These are phyloP conservation scores for Heloderma charlesbogerti DNA, from an alignment of 2,113 vertebrate species.

Conservation along the genomic window DNA sequence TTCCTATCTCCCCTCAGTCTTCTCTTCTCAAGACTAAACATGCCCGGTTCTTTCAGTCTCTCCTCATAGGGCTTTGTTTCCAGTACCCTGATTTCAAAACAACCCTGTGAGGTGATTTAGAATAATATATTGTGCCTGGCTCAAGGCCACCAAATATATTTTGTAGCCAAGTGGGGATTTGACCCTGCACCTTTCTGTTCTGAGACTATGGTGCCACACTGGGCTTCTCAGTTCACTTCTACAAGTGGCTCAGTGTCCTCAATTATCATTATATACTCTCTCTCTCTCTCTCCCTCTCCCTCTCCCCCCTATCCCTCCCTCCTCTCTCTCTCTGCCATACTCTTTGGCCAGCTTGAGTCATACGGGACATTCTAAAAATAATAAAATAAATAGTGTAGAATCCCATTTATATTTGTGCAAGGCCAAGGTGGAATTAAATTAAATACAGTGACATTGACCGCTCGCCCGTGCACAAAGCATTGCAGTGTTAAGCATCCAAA, in stretches of 20 bases:
- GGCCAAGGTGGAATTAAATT: slow-evolving; percentile 19
- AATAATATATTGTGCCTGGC: too few relatives aligned
- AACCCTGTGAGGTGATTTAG: too few relatives aligned
- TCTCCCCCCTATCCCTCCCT: too few relatives aligned
- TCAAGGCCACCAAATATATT: too few relatives aligned
- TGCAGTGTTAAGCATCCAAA: background rate
- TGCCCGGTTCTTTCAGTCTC: too few relatives aligned
- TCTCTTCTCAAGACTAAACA: too few relatives aligned
- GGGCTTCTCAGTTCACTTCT: background rate
- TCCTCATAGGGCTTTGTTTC: too few relatives aligned
- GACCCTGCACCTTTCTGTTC: background rate
- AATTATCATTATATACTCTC: background rate
- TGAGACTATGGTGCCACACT: background rate
- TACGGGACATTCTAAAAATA: background rate
- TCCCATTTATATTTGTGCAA: background rate
- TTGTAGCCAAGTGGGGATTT: too few relatives aligned
- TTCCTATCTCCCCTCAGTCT: too few relatives aligned
- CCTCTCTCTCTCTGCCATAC: background rate
- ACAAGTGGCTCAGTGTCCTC: background rate
- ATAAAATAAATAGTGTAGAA: background rate
- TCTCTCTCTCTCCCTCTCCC: background rate
- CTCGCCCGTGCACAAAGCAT: background rate
- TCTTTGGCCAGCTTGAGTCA: background rate
- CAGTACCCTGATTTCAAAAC: too few relatives aligned
- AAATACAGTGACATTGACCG: background rate